phyloP scores from a whole-genome alignment of 2,797 vertebrate genomes.

The Eulemur coronatus region DNA sequence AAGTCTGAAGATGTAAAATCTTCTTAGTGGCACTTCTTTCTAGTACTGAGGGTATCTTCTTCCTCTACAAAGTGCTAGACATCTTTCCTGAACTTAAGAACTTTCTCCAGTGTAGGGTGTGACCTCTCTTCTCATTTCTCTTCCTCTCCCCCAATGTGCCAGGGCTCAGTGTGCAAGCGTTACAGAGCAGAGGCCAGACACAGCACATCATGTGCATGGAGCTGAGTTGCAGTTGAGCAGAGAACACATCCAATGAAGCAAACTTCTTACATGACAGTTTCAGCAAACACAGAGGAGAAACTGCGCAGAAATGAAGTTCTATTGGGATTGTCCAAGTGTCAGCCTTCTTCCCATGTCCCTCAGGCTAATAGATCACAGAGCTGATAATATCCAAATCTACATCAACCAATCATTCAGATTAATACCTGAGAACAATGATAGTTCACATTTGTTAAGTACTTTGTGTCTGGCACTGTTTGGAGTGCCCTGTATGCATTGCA shows the following conservation, averaged over 20 bases:
- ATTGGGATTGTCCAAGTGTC: neutral
- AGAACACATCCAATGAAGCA: neutral
- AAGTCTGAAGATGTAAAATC: neutral
- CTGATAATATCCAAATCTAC: neutral
- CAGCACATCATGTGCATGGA: fast-evolving
- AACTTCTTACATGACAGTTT: neutral
- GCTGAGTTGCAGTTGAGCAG: neutral
- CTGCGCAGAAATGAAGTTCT: neutral
- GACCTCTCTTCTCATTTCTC: neutral
- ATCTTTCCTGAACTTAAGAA: neutral
- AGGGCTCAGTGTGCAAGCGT: neutral
- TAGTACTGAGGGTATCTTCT: neutral
- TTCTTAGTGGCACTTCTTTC: neutral
- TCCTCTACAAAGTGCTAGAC: neutral
- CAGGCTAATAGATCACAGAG: neutral
- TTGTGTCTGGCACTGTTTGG: neutral
- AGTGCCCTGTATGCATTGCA: neutral
- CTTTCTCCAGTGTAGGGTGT: neutral
- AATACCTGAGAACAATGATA: neutral
- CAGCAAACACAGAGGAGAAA: neutral
- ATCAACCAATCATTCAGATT: neutral
- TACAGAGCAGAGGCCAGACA: neutral
- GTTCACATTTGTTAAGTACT: neutral
- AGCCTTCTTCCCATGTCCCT: neutral
- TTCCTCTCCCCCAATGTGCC: neutral